Percentiles rank a stretch among this genome's conserved stretches.
These are phyloP conservation scores for Sparidentex hasta DNA, from an alignment of 2,797 vertebrate species.

Conservation along the genomic window DNA sequence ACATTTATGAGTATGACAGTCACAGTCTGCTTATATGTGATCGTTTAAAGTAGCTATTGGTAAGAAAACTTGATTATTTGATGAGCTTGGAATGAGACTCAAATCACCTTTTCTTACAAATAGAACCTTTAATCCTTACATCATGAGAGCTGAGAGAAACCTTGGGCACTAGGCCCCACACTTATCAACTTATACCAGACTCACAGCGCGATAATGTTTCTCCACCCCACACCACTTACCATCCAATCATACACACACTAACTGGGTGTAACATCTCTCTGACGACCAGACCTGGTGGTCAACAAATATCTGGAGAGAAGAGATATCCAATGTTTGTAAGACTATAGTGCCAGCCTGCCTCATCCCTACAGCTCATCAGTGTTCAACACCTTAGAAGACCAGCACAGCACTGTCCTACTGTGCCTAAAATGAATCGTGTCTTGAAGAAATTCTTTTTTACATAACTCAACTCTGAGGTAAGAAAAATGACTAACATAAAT, in stretches of 20 bases:
- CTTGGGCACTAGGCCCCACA: conserved; percentile 14
- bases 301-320: conserved; percentile 21
- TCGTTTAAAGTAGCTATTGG: background rate
- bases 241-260: conserved; percentile 51
- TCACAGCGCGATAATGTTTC: conserved; percentile 20
- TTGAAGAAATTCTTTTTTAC: background rate
- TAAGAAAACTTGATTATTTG: too few species aligned
- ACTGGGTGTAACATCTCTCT: conserved; percentile 24
- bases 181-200: conserved; percentile 80
- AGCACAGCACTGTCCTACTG: conserved; percentile 7
- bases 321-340: conserved; percentile 59
- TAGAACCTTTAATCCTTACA: background rate
- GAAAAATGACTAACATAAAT: background rate
- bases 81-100: too few species aligned
- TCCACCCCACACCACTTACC: conserved; percentile 25
- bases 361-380: conserved; percentile 4
- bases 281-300: conserved; percentile 11
- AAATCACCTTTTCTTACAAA: too few species aligned
- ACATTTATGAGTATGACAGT: background rate
- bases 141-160: conserved; percentile 5
- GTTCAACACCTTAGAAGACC: conserved; percentile 19
- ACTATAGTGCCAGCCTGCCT: conserved; percentile 3
- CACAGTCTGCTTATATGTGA: background rate
- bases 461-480: conserved; percentile 32
- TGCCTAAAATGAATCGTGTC: background rate